A percentile compares a stretch with the other conserved stretches of the same genome.
phyloP scores from a whole-genome alignment of 2,888 invertebrate species.

The Drosophila affinis region DNA sequence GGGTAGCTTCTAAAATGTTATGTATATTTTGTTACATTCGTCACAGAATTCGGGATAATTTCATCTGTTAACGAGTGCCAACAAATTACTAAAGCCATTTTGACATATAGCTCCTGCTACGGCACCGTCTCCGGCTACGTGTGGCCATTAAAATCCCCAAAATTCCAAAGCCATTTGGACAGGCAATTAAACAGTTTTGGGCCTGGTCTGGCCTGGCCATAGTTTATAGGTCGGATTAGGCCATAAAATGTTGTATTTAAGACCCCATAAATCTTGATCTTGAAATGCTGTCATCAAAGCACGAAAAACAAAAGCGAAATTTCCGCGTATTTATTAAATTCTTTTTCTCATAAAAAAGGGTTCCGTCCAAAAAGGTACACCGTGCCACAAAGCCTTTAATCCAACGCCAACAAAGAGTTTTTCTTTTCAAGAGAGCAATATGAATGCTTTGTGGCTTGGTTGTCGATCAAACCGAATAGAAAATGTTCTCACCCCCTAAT shows the following conservation, averaged over 20 bases:
- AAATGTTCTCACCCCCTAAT: background rate
- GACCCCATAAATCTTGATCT: conserved; percentile 64
- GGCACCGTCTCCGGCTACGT: conserved; percentile 27
- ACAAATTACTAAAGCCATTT: conserved; percentile 61
- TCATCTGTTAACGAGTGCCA: conserved; percentile 45
- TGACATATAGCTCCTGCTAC: conserved; percentile 6
- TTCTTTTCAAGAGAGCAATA: conserved; percentile 5
- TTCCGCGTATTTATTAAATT: conserved; percentile 49
- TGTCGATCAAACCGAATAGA: background rate
- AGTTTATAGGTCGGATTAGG: conserved; percentile 44
- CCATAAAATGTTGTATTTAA: conserved; percentile 64
- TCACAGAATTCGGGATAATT: conserved; percentile 38
- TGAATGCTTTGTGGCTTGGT: background rate
- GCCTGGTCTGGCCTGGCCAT: conserved; percentile 6
- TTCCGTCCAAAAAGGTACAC: conserved; percentile 30
- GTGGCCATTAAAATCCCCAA: conserved; percentile 54
- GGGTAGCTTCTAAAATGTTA: conserved; percentile 15
- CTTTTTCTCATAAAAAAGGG: conserved; percentile 43
- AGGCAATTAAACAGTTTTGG: conserved; percentile 65
- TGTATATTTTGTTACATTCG: conserved; percentile 34
- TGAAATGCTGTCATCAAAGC: conserved; percentile 55
- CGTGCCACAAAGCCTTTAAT: conserved; percentile 70
- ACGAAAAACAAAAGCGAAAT: conserved; percentile 43
- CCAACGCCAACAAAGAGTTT: conserved; percentile 21
- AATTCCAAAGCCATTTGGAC: conserved; percentile 54